Base-by-base conservation (phyloP, 2,888 invertebrate genomes). In the Hirtodrosophila histrioides region DNA sequence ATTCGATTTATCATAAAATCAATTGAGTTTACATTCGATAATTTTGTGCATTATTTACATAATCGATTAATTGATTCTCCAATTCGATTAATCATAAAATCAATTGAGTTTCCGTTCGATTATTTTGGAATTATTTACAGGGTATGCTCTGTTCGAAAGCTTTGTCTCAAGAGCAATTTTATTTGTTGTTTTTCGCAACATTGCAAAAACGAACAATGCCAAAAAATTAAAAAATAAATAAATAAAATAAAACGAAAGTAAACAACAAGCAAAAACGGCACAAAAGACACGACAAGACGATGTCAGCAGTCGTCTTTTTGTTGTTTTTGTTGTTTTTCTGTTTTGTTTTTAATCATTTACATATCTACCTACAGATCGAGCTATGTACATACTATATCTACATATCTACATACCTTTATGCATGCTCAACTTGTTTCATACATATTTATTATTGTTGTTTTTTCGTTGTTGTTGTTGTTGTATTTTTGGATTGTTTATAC, bases 221-320 rank as follows among this genome's bases (percentile, higher is more conserved):
- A 50, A 51, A 66, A 63, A 69, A 56, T 46, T 27, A 61, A 60
- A 60, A 72, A 61, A 69, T 63, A 51, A 33, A 23, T 53, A 70
- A 61, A 61, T 44, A 57, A 61, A 45, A 29, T 12, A 50, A 62
- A 62, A 65, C 50, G 50, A 82, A 85, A 85, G 79, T 82, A 76
- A 81, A 69, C 75, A 69, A 65, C 75, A 73, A 57, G 69, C 72
- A 69, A 69, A 69, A 75, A 65, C 65, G 61, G 57, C 71, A 77
- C 53, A 75, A 77, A 77, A 82, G 72, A 79, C 75, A 75, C 77
- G 67, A 61, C 45, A 55, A 61, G 54, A 61, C 75, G 54, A 65
- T 80, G 86, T 83, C 82, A 83, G 86, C 82, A 76, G 50, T 72
- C 54, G 69, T 68, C 29, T 40, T 46, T 50, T 48, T 29, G 43